Conservation (phyloP, 2,888 invertebrate species). For the Zaprionus obscuricornis region DNA sequence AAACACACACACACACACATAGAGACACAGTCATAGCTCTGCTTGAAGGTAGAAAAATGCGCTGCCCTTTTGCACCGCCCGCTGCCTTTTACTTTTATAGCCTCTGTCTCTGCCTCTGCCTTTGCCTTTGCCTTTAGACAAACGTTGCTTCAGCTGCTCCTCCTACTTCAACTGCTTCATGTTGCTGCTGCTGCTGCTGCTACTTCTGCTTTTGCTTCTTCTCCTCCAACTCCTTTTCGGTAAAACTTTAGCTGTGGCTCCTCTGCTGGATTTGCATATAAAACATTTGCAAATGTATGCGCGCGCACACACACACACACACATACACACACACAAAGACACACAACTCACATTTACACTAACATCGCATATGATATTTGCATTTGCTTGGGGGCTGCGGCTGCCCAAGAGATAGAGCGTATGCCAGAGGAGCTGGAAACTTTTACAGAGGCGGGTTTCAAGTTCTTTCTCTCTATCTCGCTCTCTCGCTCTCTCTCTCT, state of each 20-base stretch:
- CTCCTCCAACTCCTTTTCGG: slow-evolving; percentile 28
- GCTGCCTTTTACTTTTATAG: slow-evolving; percentile 36
- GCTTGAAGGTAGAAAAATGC: slow-evolving; percentile 51
- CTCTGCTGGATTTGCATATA: slow-evolving; percentile 70
- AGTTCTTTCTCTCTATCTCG: slow-evolving; percentile 35
- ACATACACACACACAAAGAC: slow-evolving; percentile 19
- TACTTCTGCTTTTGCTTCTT: too few species aligned
- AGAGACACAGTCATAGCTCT: slow-evolving; percentile 24
- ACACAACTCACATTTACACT: slow-evolving; percentile 17
- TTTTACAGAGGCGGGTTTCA: neutral
- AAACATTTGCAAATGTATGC: slow-evolving; percentile 72
- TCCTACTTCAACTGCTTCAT: neutral
- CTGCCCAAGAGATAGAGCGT: neutral
- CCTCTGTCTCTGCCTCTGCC: slow-evolving; percentile 50
- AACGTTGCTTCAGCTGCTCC: slow-evolving; percentile 18
- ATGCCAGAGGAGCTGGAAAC: neutral
- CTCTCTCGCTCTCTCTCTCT: neutral
- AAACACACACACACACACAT: slow-evolving; percentile 21
- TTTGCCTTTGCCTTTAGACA: slow-evolving; percentile 26
- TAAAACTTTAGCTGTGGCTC: slow-evolving; percentile 39
- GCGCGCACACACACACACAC: slow-evolving; percentile 53
- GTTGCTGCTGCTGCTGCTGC: neutral
- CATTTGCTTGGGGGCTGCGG: slow-evolving; percentile 45
- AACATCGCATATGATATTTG: slow-evolving; percentile 51
- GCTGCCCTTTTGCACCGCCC: slow-evolving; percentile 16